Conservation (phyloP, 35 echinoderm and acorn worm genomes). For the Heliocidaris tuberculata region DNA sequence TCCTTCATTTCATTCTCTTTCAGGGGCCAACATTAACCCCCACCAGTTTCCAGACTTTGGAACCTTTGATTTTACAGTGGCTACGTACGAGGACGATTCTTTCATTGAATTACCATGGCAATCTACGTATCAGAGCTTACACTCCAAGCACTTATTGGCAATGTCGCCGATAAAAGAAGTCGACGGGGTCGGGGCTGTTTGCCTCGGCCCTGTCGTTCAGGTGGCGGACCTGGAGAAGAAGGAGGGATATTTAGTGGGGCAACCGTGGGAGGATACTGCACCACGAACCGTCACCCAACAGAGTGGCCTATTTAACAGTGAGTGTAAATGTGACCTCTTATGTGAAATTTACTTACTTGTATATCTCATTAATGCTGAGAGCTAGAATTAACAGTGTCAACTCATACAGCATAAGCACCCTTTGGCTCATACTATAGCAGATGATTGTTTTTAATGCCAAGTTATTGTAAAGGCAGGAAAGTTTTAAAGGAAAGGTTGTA, state of each 20-base stretch:
- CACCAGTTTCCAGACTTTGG: conserved; percentile 1
- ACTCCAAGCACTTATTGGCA: neutral
- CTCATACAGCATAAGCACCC: no score
- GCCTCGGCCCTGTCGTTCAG: neutral
- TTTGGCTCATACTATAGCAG: no score
- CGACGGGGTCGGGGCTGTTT: neutral
- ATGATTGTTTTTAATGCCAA: no score
- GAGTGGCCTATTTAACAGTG: conserved; percentile 50
- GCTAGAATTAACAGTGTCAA: no score
- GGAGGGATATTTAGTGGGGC: neutral
- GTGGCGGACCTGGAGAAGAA: neutral
- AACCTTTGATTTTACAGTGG: conserved; percentile 37
- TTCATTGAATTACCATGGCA: conserved; percentile 31
- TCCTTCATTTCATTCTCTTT: neutral
- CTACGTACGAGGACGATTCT: conserved; percentile 27
- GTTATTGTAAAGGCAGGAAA: no score
- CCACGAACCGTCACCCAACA: neutral
- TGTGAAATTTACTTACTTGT: no score
- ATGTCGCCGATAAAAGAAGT: neutral
- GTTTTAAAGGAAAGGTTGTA: no score
- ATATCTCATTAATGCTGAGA: no score
- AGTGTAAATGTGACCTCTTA: conserved; percentile 16
- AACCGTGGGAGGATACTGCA: conserved; percentile 6
- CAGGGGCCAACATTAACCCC: conserved; percentile 49
- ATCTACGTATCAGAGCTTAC: neutral